Evolutionary conservation across 2,113 vertebrate genomes (phyloP).

Genomic region (Petrocephalus zakoni): DNA sequence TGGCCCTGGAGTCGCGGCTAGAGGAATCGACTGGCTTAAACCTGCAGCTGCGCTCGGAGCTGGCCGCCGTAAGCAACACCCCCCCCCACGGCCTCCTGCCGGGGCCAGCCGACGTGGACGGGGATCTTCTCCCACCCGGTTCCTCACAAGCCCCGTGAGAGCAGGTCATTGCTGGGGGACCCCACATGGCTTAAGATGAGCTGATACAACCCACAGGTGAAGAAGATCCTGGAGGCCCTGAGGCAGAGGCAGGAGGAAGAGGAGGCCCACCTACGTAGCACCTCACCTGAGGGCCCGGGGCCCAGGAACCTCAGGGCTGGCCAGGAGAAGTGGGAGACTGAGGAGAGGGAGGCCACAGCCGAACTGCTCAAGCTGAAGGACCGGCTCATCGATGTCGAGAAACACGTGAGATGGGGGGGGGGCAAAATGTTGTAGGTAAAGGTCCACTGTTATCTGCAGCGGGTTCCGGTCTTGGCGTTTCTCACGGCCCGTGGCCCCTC

Average conservation of each 20-base stretch:
- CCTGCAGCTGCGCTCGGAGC: conserved; percentile 67
- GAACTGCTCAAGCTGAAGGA: conserved; percentile 86
- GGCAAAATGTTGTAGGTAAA: neutral
- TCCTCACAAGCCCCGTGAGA: neutral
- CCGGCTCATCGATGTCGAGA: conserved; percentile 82
- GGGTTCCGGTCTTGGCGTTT: neutral
- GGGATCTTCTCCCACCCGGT: neutral
- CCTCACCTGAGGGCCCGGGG: conserved; percentile 21
- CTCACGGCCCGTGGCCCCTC: neutral
- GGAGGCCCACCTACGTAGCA: conserved; percentile 24
- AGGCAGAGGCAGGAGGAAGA: conserved; percentile 58
- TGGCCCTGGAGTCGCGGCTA: conserved; percentile 71
- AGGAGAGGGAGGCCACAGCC: conserved; percentile 68
- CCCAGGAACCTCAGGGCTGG: conserved; percentile 22
- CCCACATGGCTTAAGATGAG: neutral
- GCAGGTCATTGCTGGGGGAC: neutral
- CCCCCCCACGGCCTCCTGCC: neutral
- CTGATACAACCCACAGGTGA: conserved; percentile 49
- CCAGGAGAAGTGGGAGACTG: conserved; percentile 53
- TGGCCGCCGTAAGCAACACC: conserved; percentile 62
- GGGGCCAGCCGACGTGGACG: neutral
- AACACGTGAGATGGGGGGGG: conserved; percentile 68
- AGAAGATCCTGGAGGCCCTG: conserved; percentile 58
- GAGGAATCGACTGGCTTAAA: conserved; percentile 71
- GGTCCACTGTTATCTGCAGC: neutral